Percentiles rank a stretch among this genome's conserved stretches.
Evolutionary conservation across 2,888 invertebrate genomes (phyloP).

Genomic region (Dorcus hopei): DNA sequence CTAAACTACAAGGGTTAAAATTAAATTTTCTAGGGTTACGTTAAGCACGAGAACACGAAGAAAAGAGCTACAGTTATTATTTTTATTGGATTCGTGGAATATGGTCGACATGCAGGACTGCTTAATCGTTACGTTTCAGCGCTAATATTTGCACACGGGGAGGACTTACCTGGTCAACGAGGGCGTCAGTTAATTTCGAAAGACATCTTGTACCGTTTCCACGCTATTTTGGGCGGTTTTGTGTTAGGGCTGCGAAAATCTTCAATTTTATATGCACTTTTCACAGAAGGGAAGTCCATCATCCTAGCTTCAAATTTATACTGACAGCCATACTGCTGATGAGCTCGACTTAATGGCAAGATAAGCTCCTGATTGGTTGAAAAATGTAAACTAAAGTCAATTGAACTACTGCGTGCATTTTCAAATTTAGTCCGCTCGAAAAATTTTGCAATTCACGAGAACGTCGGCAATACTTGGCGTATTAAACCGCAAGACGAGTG

Average conservation of each 20-base stretch:
- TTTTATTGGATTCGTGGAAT: not conserved
- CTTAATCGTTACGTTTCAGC: slow-evolving; percentile 5
- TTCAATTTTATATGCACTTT: slow-evolving; percentile 44
- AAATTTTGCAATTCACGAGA: not conserved
- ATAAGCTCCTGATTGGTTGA: slow-evolving; percentile 64
- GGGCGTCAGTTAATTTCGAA: slow-evolving; percentile 30
- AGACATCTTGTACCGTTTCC: slow-evolving; percentile 43
- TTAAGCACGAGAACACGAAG: no score
- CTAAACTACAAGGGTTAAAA: no score
- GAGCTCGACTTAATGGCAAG: slow-evolving; percentile 79
- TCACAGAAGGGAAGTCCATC: slow-evolving; percentile 81
- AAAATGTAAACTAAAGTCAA: slow-evolving; percentile 22
- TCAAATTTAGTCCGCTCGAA: slow-evolving; percentile 1
- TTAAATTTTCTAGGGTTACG: no score
- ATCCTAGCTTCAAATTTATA: slow-evolving; percentile 91
- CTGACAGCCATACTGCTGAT: slow-evolving; percentile 93
- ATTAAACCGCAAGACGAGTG: no score
- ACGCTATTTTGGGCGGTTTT: slow-evolving; percentile 33
- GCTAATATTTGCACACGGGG: slow-evolving; percentile 6
- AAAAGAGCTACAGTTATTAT: not conserved
- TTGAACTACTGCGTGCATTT: slow-evolving; percentile 2
- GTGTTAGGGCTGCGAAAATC: slow-evolving; percentile 36
- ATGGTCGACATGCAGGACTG: slow-evolving; percentile 3
- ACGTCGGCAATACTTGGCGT: no score
- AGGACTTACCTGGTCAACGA: slow-evolving; percentile 30